Evolutionary conservation across 2,797 vertebrate species (phyloP), one percentile per base, ranked within the genome.

Genomic region (Enteromius trimaculatus): DNA sequence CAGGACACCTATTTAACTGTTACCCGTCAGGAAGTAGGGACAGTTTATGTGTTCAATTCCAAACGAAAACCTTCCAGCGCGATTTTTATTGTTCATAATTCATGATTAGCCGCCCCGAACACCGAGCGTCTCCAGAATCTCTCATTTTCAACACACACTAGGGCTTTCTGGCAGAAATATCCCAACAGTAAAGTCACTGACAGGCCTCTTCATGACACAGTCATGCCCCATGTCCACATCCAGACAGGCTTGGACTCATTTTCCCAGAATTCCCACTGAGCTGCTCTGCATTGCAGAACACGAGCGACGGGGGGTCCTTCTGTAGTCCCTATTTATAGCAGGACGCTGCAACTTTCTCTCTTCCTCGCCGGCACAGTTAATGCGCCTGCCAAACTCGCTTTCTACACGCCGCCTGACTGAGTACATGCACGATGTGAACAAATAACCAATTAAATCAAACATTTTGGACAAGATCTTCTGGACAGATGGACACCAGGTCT

Each of bases 291-390:
- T 85, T 89, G 88, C 88, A 89, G 88, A 89, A 89, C 71, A 84
- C 62, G 62, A 87, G 31, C 86, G 34, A 49, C 81, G 79, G 88
- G 88, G 82, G 87, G 83, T 76, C 88, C 88, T 86, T 87, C 86
- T 89, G 88, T 89, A 86, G 84, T 80, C 85, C 87, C 88, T 89
- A 89, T 89, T 89, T 89, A 89, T 89, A 89, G 88, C 81, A 77
- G 86, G 85, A 74, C 78, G 64, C 79, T 47, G 84, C 69, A 77
- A 82, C 76, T 69, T 60, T 79, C 84, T 81, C 86, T 78, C 69
- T 78, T 77, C 77, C 74, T 75, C 82, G 29, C 78, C 69, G 53
- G 79, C 66, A 81, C 53, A 81, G 66, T 39, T 65, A 60, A 47
- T 47, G 26, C 34, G 13, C 53, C 53, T 72, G 68, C 68, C 68